These are phyloP conservation scores for Rhynchotus rufescens DNA, from an alignment of 2,797 vertebrate species.

Conservation along the genomic window DNA sequence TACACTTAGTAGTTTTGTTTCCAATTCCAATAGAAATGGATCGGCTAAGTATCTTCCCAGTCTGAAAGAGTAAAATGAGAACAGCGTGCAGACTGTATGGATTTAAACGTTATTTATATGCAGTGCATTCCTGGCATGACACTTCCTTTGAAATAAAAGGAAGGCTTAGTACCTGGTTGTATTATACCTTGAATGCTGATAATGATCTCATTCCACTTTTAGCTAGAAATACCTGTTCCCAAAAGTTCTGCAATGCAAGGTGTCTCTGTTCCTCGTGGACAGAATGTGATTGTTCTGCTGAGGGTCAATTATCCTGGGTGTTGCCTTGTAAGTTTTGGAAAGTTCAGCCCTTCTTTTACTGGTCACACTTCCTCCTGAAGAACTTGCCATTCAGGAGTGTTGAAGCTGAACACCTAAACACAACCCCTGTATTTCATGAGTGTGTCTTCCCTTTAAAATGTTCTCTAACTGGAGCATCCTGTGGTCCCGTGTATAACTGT, in stretches of 20 bases:
- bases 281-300: conserved; percentile 9
- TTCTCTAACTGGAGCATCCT: not conserved
- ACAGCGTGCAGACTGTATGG: not conserved
- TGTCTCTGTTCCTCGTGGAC: not conserved
- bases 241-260: not conserved
- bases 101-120: not conserved
- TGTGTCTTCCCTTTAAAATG: not conserved
- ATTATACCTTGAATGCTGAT: not conserved
- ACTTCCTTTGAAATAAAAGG: not conserved
- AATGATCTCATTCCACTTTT: not conserved
- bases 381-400: not conserved
- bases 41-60: not conserved
- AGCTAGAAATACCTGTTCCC: not conserved
- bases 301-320: not conserved
- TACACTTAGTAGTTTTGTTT: not conserved
- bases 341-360: not conserved
- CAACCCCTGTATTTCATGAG: not conserved
- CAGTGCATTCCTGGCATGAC: not conserved
- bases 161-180: not conserved
- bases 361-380: not conserved
- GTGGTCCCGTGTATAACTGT: not conserved
- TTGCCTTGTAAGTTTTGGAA: not conserved
- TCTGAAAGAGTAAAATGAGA: not conserved
- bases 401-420: not conserved
- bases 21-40: not conserved